Base-by-base conservation (phyloP, 2,113 vertebrate genomes). In the Chloropsis cyanopogon region DNA sequence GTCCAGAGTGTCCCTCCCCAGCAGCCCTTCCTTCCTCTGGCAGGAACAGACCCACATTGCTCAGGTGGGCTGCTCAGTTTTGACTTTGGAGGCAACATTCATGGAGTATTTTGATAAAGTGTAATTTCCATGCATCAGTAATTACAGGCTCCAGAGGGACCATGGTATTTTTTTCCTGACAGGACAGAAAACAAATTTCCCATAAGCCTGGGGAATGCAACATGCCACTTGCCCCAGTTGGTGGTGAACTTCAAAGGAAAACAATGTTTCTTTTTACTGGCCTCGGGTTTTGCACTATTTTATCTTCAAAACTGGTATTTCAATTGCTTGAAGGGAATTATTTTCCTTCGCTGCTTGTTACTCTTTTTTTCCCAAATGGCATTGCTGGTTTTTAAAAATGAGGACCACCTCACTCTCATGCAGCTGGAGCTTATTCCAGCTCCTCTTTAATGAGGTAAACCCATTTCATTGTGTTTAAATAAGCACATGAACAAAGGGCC, bases 231-330 rank as follows among this genome's bases (percentile, higher is more conserved):
- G 89, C 77, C 80, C 54, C 73, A 52, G 69, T n/a, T 91, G 93
- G 81, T 95, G 93, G 83, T 86, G 86, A 75, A 56, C 77, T 96
- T 95, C 81, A 82, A 80, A 95, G 54, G 39, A 61, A 52, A 93
- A 31, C 10, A 39, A 1, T 54, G 29, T 81, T 94, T 70, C 72
- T 70, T 84, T 92, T 88, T 82, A 59, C 47, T 93, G 60, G 33
- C 91, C 73, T 91, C 1, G 0, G 31, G 49, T 86, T 83, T 94
- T 90, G 78, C 56, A 23, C 24, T 82, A 64, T 75, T 97, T 93
- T 93, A 31, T 88, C 39, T 78, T 79, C 26, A 84, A 66, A 92
- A 92, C 17, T 82, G 56, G 31, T 44, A 78, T 94, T 97, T 92
- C 80, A 78, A 0, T 83, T 82, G 69, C 77, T 93, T 47, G 64